Conservation (phyloP, 2,113 vertebrate species). For the Caranx ignobilis region DNA sequence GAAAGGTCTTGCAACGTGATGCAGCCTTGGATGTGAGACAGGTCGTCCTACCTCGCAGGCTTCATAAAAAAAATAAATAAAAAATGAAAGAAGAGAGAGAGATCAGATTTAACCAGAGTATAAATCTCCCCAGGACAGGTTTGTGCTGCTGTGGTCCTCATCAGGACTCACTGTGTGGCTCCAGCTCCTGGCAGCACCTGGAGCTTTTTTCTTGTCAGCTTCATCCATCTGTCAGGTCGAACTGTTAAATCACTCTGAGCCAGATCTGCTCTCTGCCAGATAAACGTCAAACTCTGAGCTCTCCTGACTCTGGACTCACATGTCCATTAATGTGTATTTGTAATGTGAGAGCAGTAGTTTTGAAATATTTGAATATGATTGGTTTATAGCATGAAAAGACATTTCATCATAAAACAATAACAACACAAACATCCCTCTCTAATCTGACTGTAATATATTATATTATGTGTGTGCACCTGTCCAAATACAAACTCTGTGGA, state of each 20-base stretch:
- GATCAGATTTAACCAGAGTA: not conserved
- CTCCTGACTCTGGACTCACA: not conserved
- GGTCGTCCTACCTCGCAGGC: not conserved
- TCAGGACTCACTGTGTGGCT: not conserved
- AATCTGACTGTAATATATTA: too few relatives aligned
- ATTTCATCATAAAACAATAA: not conserved
- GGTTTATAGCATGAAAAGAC: not conserved
- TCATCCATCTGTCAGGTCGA: constrained; percentile 13
- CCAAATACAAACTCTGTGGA: not conserved
- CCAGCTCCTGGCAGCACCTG: not conserved
- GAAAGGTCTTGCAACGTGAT: not conserved
- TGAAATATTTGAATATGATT: not conserved
- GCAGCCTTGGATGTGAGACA: not conserved
- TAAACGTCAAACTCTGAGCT: not conserved
- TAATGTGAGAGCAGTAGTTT: not conserved
- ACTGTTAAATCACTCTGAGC: constrained; percentile 14
- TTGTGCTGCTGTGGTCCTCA: not conserved
- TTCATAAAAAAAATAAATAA: too few relatives aligned
- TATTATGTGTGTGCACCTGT: too few relatives aligned
- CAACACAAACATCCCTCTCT: not conserved
- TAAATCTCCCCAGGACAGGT: constrained; percentile 2
- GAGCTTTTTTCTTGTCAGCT: not conserved
- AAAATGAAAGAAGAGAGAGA: not conserved
- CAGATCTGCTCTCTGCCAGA: not conserved
- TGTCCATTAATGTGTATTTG: not conserved